Evolutionary conservation across 2,797 vertebrate species (phyloP).

Genomic region (Anas bahamensis): DNA sequence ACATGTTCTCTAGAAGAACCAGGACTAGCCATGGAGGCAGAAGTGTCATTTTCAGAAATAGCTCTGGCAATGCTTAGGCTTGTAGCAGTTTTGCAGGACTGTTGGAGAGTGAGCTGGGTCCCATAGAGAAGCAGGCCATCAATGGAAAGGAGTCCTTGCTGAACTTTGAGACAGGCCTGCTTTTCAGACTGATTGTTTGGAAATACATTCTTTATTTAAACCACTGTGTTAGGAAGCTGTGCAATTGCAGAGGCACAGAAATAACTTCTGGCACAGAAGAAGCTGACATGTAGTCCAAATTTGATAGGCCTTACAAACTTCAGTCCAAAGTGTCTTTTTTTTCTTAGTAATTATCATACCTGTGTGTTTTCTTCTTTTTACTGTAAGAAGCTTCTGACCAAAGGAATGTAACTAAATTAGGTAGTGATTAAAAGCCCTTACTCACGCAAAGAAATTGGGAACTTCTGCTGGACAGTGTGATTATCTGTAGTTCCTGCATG

Average conservation of each 20-base stretch:
- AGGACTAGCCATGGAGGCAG: background rate
- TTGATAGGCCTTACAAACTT: background rate
- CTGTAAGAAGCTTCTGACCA: background rate
- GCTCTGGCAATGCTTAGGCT: background rate
- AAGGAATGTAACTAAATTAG: background rate
- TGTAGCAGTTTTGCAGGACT: background rate
- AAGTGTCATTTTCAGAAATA: background rate
- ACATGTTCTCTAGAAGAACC: background rate
- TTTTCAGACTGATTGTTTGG: background rate
- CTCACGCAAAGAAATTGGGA: background rate
- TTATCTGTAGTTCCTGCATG: background rate
- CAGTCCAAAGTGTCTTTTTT: background rate
- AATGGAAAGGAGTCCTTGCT: background rate
- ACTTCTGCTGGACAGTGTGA: background rate
- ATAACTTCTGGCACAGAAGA: background rate
- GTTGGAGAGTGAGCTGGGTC: background rate
- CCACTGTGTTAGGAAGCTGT: background rate
- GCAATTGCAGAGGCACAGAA: background rate
- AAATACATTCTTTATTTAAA: background rate
- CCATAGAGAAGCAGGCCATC: background rate
- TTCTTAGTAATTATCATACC: background rate
- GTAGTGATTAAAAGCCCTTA: background rate
- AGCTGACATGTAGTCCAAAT: background rate
- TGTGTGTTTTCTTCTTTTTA: background rate
- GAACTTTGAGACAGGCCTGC: background rate